phyloP scores from a whole-genome alignment of 2,797 vertebrate species.

The Ataeniobius toweri region DNA sequence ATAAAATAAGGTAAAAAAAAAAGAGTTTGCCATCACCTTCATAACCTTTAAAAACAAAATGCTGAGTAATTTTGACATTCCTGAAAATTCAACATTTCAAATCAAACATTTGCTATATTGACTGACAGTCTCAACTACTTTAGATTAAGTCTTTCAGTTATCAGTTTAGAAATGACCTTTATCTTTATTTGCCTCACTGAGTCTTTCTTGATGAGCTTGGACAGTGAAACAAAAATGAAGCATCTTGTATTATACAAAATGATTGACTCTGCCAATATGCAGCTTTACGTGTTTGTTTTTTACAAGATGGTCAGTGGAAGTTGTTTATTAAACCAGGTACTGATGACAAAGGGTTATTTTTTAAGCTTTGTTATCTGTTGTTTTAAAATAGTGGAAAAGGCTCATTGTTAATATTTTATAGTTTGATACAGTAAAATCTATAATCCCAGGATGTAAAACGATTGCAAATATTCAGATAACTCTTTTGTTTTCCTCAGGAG shows the following conservation, averaged over 20 bases:
- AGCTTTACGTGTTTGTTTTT: constrained; percentile 29
- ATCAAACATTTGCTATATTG: constrained; percentile 20
- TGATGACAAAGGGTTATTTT: background rate
- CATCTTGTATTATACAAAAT: constrained; percentile 3
- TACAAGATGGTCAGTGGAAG: constrained; percentile 17
- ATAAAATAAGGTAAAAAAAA: constrained; percentile 17
- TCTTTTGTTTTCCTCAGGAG: background rate
- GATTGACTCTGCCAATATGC: constrained; percentile 11
- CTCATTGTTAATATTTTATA: background rate
- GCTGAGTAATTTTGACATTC: constrained; percentile 21
- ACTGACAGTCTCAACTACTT: constrained; percentile 7
- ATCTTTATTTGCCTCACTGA: background rate
- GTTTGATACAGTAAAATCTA: background rate
- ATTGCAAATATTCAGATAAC: background rate
- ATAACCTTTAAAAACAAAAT: background rate
- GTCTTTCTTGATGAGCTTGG: background rate
- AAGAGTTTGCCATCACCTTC: constrained; percentile 9
- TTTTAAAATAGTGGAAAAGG: constrained; percentile 1
- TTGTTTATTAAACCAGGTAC: constrained; percentile 20
- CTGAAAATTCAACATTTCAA: background rate
- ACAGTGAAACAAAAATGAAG: constrained; percentile 14
- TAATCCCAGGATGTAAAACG: background rate
- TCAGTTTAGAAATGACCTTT: constrained; percentile 3
- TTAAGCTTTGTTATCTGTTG: background rate
- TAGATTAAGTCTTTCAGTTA: constrained; percentile 7